Conservation (phyloP, 2,113 vertebrate genomes). For the Lycaon pictus region DNA sequence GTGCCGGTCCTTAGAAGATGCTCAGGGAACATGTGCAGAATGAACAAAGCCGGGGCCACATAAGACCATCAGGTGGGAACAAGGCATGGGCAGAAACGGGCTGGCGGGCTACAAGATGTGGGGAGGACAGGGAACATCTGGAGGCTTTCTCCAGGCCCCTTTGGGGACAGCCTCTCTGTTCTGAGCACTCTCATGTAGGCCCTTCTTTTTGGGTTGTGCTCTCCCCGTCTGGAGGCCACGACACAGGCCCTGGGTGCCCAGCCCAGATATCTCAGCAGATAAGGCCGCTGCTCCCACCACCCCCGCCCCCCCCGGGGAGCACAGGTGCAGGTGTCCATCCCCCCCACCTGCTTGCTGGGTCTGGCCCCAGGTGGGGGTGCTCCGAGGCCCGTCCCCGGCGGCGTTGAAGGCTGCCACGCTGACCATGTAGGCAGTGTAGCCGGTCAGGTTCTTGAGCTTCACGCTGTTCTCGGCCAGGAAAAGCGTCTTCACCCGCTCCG, state of each 20-base stretch:
- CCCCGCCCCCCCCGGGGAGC: not conserved
- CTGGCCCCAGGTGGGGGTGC: conserved; percentile 89
- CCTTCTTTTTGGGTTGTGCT: not conserved
- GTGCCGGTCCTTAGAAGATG: not conserved
- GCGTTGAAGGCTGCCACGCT: conserved; percentile 96
- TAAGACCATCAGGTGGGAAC: not conserved
- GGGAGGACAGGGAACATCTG: not conserved
- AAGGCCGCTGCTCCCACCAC: not conserved
- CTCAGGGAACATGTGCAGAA: not conserved
- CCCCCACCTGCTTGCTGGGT: conserved; percentile 96
- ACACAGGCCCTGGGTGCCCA: accelerated
- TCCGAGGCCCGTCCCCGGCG: conserved; percentile 95
- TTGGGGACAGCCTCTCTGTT: not conserved
- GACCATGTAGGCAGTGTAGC: conserved; percentile 97
- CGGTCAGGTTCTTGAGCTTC: conserved; percentile 97
- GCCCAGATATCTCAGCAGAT: not conserved
- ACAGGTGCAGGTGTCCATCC: accelerated
- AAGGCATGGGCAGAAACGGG: not conserved
- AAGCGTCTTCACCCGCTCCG: conserved; percentile 91
- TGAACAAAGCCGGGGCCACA: not conserved
- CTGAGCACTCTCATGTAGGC: not conserved
- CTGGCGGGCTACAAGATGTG: not conserved
- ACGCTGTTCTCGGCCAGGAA: conserved; percentile 95
- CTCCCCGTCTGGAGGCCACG: accelerated
- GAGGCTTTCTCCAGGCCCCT: not conserved